Evolutionary conservation across 2,113 vertebrate species (phyloP).

Genomic region (Calidris pygmaea): DNA sequence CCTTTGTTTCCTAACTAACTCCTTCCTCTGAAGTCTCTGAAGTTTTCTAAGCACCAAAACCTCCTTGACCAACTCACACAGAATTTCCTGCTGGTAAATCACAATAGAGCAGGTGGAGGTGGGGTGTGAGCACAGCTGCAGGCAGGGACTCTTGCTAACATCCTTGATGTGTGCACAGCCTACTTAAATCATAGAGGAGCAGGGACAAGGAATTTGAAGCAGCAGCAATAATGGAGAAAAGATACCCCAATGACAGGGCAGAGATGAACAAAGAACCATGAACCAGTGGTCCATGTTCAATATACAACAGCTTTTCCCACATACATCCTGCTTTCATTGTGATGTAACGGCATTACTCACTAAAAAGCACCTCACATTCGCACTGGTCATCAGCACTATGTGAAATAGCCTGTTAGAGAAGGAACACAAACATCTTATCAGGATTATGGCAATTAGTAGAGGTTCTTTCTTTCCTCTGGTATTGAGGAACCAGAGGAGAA

Average conservation of each 20-base stretch:
- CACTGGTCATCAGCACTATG: background rate
- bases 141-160: background rate
- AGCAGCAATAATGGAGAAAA: background rate
- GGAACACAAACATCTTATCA: background rate
- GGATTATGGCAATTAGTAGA: background rate
- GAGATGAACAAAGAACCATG: background rate
- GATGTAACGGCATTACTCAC: background rate
- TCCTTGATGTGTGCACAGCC: background rate
- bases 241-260: background rate
- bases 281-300: rapidly evolving
- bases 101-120: background rate
- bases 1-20: background rate
- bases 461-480: background rate
- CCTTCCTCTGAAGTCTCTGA: background rate
- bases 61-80: background rate
- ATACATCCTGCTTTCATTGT: background rate
- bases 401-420: background rate
- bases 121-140: background rate
- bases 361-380: background rate
- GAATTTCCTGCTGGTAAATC: background rate
- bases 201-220: background rate
- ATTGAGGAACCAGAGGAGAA: background rate
- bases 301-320: background rate
- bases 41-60: background rate
- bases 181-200: background rate